Evolutionary conservation across 2,888 invertebrate genomes (phyloP).

Genomic region (Pandemis cinnamomeana): DNA sequence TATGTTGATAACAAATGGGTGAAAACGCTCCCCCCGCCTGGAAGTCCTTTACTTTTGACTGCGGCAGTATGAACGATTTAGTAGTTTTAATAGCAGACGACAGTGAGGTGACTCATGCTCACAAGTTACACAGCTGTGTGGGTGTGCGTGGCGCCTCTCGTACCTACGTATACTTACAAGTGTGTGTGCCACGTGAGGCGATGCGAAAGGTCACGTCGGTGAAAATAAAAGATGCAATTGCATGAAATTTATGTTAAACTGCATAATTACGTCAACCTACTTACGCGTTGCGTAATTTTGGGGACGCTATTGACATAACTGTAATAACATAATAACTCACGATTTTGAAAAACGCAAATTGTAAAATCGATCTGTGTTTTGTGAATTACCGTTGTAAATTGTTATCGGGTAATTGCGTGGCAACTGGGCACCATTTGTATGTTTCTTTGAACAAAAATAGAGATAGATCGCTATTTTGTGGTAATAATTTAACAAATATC

Average conservation of each 20-base stretch:
- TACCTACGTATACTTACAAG: background rate
- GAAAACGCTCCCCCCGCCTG: too few species aligned
- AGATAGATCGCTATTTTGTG: too few species aligned
- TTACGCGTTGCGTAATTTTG: background rate
- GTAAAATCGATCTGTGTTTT: background rate
- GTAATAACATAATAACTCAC: background rate
- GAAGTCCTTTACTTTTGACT: too few species aligned
- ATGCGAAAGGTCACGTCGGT: conserved; percentile 3
- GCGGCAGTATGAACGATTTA: too few species aligned
- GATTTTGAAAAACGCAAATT: background rate
- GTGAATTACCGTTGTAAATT: background rate
- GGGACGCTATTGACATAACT: background rate
- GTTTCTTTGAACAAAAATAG: too few species aligned
- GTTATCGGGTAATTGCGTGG: background rate
- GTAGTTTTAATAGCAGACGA: too few species aligned
- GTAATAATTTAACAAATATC: too few species aligned
- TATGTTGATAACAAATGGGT: too few species aligned
- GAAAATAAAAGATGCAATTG: conserved; percentile 5
- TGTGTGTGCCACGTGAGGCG: background rate
- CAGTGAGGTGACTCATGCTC: background rate
- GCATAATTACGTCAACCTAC: background rate
- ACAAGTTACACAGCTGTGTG: background rate
- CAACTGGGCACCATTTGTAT: too few species aligned
- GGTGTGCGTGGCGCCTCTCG: background rate
- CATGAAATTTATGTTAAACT: background rate